These are phyloP conservation scores for Tinamus guttatus DNA, from an alignment of 2,113 vertebrate species.

Conservation along the genomic window DNA sequence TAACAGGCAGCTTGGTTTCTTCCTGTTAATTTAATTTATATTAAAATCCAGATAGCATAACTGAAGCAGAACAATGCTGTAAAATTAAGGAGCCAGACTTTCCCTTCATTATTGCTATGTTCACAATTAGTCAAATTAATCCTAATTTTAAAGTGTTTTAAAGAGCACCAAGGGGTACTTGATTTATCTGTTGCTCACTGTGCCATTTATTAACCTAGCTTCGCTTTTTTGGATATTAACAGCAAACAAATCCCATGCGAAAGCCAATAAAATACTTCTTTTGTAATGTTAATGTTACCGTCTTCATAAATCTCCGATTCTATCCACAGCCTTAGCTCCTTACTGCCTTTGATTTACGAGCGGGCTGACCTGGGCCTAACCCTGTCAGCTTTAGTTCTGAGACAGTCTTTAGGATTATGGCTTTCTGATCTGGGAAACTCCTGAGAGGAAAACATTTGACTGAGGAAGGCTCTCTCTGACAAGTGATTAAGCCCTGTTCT, in stretches of 20 bases:
- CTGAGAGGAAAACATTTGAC: slow-evolving; percentile 49
- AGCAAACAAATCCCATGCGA: slow-evolving; percentile 57
- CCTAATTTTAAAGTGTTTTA: slow-evolving; percentile 7
- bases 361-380: slow-evolving; percentile 65
- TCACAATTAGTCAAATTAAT: slow-evolving; percentile 57
- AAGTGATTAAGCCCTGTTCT: slow-evolving; percentile 47
- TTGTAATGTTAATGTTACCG: slow-evolving; percentile 67
- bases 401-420: slow-evolving; percentile 31
- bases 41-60: not conserved
- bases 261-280: slow-evolving; percentile 58
- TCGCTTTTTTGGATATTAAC: slow-evolving; percentile 34
- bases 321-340: not conserved
- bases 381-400: slow-evolving; percentile 58
- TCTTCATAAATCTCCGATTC: slow-evolving; percentile 54
- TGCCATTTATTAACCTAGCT: slow-evolving; percentile 46
- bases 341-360: slow-evolving; percentile 59
- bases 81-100: not conserved
- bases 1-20: not conserved
- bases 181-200: not conserved
- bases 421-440: slow-evolving; percentile 48
- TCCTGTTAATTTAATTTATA: not conserved
- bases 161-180: not conserved
- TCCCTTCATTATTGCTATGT: not conserved
- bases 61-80: not conserved
- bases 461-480: slow-evolving; percentile 39